phyloP scores from a whole-genome alignment of 2,888 invertebrate genomes.

The Toxonevra muliebris region DNA sequence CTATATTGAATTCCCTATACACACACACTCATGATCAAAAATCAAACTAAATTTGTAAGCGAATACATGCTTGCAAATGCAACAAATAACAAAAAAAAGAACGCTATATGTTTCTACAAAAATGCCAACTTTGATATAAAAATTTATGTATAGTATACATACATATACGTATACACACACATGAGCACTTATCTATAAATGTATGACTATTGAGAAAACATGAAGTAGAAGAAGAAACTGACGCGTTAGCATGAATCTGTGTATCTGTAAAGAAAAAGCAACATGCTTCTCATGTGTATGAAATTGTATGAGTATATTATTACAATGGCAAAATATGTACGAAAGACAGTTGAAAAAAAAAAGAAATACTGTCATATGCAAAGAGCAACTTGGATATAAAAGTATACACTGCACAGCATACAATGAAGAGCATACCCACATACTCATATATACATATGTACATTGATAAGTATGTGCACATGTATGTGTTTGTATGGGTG shows the following conservation, averaged over 20 bases:
- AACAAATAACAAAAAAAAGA: not conserved
- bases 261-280: no score
- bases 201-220: slow-evolving; percentile 11
- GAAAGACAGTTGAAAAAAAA: no score
- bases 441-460: not conserved
- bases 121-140: slow-evolving; percentile 10
- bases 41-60: not conserved
- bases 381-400: no score
- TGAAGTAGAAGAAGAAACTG: no score
- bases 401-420: no score
- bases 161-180: not conserved
- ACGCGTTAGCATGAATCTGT: no score
- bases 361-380: no score
- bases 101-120: not conserved
- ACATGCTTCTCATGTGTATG: not conserved
- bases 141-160: slow-evolving; percentile 10
- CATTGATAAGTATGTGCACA: not conserved
- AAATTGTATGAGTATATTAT: no score
- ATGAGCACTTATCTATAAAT: slow-evolving; percentile 25
- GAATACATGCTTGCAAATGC: slow-evolving; percentile 24
- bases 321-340: no score
- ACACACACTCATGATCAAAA: no score
- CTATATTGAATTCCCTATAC: no score
- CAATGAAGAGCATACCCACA: slow-evolving; percentile 11
- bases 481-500: slow-evolving; percentile 7